Evolutionary conservation across 1,140 invertebrate genomes (phyloP), one percentile per base, ranked within the genome.

Genomic region (Drosophila aff.): DNA sequence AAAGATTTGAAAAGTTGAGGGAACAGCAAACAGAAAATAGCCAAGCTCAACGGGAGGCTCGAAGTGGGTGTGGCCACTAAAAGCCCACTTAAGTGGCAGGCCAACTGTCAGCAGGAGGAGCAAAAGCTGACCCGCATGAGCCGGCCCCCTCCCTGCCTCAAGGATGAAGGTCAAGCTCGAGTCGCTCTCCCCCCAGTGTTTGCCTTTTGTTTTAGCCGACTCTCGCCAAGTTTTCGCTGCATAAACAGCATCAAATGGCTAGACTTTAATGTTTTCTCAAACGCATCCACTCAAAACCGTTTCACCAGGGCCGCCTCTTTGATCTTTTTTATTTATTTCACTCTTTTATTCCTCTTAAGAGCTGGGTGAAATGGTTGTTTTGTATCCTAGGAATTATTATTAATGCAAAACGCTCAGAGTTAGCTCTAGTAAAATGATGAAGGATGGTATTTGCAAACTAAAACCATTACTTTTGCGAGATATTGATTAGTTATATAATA

Each of bases 251-350:
- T 46, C 47, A 63, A 82, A 81, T 87, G 68, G 77, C 66, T 79
- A 65, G 82, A 83, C 79, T 83, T 83, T 83, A 80, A 83, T 78
- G 73, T 76, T 87, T 89, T 26, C 57, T 55, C 55, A 73, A 89
- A 77, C 76, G 77, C 71, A 83, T 87, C 61, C 84, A 78, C 84
- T 83, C 79, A 80, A 71, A 63, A 81, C 77, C 74, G 38, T 66
- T 79, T 76, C 67, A 66, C 16, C 64, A 52, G 71, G 71, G 1
- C n/a, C 31, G 21, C n/a, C 44, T 33, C 83, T 87, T 87, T 87
- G 83, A 87, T 89, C 76, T 87, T 78, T 71, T 63, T 43, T 43
- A 47, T 43, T 52, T 16, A 16, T 38, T 36, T 47, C 10, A 57
- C 53, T 57, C 53, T 40, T 40, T 36, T 26, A 57, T 57, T 26